Base-by-base conservation (phyloP, 1,140 invertebrate genomes). In the Cephus cinctus region DNA sequence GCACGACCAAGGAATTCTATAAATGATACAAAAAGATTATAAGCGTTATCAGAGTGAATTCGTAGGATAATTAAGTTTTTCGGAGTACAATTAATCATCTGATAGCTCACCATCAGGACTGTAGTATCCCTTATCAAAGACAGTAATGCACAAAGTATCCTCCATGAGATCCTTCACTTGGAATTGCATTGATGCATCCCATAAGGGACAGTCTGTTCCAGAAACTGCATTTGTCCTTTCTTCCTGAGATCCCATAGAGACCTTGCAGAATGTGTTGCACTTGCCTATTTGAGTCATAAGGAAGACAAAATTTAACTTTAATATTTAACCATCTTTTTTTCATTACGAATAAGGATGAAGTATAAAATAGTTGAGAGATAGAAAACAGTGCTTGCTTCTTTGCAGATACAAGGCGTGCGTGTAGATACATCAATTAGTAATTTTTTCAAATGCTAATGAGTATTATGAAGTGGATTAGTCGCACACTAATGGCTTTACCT, bases 111-210 rank as follows among this genome's bases (percentile, higher is more conserved):
- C 87, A 75, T 91, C 87, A 12, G 89, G 88, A 52, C 84, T 85
- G 61, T 87, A 92, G 34, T 86, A 78, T 58, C 88, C 87, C 63
- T 86, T 83, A 61, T 90, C 87, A 63, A 84, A 88, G n/a, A 90
- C 87, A 11, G 85, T 86, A 40, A 92, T 82, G 55, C 85, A 87
- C 5, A 92, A 76, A 9, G 87, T 83, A 68, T 92, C 89, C 63
- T 88, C 81, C 6, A 83, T 61, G 3, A 90, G 61, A 68, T 89
- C 84, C 60, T 86, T 84, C 14, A 91, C 81, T 50, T 86, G 81
- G 69, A 92, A 91, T 71, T 91, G 88, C 88, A 92, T 91, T n/a
- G 86, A 86, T 11, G 82, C 78, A 69, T 91, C 88, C 89, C 89
- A 92, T 47, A 86, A 76, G 12, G 87, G 86, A 69, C 68, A 71